These are phyloP conservation scores for Carcharodon carcharias DNA, from an alignment of 2,797 vertebrate genomes.

Conservation along the genomic window DNA sequence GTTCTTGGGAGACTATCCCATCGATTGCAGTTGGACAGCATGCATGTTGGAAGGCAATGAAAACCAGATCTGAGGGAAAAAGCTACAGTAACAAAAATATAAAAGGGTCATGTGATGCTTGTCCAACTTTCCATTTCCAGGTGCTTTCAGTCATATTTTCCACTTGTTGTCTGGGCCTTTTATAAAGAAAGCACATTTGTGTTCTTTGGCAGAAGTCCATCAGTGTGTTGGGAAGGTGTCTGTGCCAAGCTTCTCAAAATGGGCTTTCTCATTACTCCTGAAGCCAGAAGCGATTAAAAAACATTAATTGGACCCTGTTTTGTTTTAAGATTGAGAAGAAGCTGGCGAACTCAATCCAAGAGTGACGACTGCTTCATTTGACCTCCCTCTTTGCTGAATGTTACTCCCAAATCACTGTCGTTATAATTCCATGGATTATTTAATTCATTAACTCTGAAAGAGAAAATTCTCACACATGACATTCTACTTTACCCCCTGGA, in stretches of 20 bases:
- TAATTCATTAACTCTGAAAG: not conserved
- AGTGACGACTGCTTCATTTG: not conserved
- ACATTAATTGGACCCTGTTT: not conserved
- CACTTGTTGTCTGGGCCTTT: not conserved
- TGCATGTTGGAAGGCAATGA: not conserved
- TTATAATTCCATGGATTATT: not conserved
- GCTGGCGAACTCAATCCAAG: not conserved
- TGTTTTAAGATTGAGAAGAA: not conserved
- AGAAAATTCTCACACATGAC: not conserved
- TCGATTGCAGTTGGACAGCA: not conserved
- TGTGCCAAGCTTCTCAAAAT: not conserved
- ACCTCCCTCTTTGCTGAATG: not conserved
- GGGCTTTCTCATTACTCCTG: not conserved
- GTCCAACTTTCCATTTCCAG: constrained; percentile 13
- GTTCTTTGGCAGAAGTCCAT: not conserved
- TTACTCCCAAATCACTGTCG: not conserved
- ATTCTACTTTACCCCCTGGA: not conserved
- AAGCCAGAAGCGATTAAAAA: not conserved
- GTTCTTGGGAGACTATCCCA: not conserved
- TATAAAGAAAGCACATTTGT: not conserved
- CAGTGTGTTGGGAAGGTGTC: not conserved
- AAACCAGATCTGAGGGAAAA: not conserved
- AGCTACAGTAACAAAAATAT: not conserved
- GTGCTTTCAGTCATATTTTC: not conserved
- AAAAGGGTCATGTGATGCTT: not conserved